Evolutionary conservation across 35 echinoderm and acorn worm species (phyloP).

Genomic region (Holothuria glaberrima): DNA sequence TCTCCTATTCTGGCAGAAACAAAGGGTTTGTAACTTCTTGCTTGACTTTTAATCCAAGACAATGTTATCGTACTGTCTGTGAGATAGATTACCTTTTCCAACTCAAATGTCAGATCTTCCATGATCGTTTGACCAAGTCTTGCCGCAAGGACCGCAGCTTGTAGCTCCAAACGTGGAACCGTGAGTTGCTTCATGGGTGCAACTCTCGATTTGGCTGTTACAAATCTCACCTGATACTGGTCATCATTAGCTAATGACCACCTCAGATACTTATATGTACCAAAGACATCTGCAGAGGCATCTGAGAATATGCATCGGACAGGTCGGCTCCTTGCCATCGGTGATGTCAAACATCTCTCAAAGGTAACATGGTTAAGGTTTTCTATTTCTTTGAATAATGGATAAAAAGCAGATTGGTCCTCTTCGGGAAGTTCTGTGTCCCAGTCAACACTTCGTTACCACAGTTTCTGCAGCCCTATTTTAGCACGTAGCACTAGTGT

Average conservation of each 20-base stretch:
- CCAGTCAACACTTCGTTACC: conserved; percentile 59
- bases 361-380: conserved; percentile 37
- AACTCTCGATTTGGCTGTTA: conserved; percentile 72
- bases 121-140: conserved; percentile 42
- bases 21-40: conserved; percentile 68
- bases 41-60: conserved; percentile 56
- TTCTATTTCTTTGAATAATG: conserved; percentile 60
- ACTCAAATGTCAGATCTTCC: conserved; percentile 17
- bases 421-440: conserved; percentile 20
- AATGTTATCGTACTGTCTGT: conserved; percentile 67
- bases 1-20: conserved; percentile 71
- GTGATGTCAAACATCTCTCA: conserved; percentile 61
- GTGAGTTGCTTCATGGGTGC: conserved; percentile 67
- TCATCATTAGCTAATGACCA: conserved; percentile 37
- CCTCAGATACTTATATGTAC: conserved; percentile 65
- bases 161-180: conserved; percentile 57
- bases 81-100: conserved; percentile 42
- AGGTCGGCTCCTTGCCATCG: conserved; percentile 24
- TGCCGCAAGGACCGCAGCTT: conserved; percentile 55
- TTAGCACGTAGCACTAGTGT: conserved; percentile 47
- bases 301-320: conserved; percentile 64
- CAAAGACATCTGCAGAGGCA: conserved; percentile 68
- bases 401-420: not conserved
- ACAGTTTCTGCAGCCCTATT: conserved; percentile 58
- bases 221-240: conserved; percentile 49